Percentiles rank a stretch among this genome's conserved stretches.
Conservation (phyloP, 2,113 vertebrate species). For the Ornithorhynchus anatinus region DNA sequence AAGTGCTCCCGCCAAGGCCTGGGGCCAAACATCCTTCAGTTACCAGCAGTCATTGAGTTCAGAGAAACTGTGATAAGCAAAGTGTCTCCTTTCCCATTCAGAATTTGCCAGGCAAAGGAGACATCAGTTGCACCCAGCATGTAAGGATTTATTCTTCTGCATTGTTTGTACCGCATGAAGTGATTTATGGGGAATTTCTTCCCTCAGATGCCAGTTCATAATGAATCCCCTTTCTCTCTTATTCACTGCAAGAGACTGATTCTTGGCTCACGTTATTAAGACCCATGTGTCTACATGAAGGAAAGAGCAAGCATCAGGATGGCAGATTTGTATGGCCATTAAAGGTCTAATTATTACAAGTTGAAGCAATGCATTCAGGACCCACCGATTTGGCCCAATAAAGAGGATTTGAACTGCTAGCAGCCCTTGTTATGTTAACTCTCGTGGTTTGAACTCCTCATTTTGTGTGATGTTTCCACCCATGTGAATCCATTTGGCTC, state of each 20-base stretch:
- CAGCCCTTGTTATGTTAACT: not conserved
- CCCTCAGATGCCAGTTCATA: not conserved
- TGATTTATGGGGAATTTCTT: not conserved
- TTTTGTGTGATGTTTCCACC: not conserved
- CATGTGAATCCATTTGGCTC: not conserved
- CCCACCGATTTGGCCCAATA: not conserved
- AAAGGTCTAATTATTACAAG: slow-evolving; percentile 24
- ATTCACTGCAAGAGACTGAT: not conserved
- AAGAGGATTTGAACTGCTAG: slow-evolving; percentile 2
- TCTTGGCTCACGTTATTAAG: not conserved
- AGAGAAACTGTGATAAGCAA: not conserved
- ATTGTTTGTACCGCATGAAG: not conserved
- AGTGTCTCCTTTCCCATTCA: not conserved
- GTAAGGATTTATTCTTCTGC: not conserved
- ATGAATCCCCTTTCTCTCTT: not conserved
- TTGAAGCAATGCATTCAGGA: slow-evolving; percentile 35
- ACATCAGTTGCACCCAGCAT: not conserved
- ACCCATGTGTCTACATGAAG: not conserved
- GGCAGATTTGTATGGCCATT: slow-evolving; percentile 31
- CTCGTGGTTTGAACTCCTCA: not conserved
- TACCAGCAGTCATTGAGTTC: not conserved
- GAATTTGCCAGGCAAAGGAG: not conserved
- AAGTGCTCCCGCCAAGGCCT: not conserved
- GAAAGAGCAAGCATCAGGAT: not conserved
- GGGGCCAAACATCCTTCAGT: not conserved